These are phyloP conservation scores for Siniperca knerii DNA, from an alignment of 2,113 vertebrate species.

Conservation along the genomic window DNA sequence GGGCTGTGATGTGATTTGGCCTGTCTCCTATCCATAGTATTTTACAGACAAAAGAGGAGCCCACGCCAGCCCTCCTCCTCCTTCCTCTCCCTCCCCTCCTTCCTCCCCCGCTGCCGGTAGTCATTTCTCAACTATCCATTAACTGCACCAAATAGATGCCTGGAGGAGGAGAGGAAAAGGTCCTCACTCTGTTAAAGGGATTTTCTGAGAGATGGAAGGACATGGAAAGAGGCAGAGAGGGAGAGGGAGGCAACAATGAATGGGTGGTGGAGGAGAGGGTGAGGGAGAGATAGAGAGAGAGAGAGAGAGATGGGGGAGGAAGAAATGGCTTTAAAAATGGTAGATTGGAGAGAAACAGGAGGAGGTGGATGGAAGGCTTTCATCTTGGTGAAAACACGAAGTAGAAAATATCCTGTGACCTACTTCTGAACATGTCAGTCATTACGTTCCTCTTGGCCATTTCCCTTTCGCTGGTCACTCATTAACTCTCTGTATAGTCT, in stretches of 20 bases:
- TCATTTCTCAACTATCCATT: slow-evolving; percentile 76
- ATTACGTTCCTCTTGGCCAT: slow-evolving; percentile 43
- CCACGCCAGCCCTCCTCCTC: slow-evolving; percentile 16
- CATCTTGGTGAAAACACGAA: slow-evolving; percentile 18
- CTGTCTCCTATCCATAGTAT: slow-evolving; percentile 64
- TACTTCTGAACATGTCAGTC: slow-evolving; percentile 62
- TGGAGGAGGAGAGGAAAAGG: slow-evolving; percentile 68
- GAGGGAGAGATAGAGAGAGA: neutral
- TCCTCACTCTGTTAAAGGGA: slow-evolving; percentile 69
- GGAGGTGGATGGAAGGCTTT: slow-evolving; percentile 47
- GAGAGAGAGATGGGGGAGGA: neutral
- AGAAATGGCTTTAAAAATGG: slow-evolving; percentile 37
- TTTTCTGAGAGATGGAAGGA: slow-evolving; percentile 68
- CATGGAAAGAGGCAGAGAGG: slow-evolving; percentile 20
- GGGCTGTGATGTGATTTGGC: slow-evolving; percentile 61
- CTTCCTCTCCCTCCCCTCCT: neutral
- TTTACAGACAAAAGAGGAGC: slow-evolving; percentile 71
- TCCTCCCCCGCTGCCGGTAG: slow-evolving; percentile 42
- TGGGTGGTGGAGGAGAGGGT: neutral
- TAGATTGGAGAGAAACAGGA: slow-evolving; percentile 29
- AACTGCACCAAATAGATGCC: slow-evolving; percentile 75
- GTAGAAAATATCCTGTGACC: slow-evolving; percentile 56
- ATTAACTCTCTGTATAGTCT: slow-evolving; percentile 48
- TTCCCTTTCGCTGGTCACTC: slow-evolving; percentile 57
- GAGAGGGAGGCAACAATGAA: slow-evolving; percentile 46